These are phyloP conservation scores for Cephus spinipes DNA, from an alignment of 2,888 invertebrate species.

Conservation along the genomic window DNA sequence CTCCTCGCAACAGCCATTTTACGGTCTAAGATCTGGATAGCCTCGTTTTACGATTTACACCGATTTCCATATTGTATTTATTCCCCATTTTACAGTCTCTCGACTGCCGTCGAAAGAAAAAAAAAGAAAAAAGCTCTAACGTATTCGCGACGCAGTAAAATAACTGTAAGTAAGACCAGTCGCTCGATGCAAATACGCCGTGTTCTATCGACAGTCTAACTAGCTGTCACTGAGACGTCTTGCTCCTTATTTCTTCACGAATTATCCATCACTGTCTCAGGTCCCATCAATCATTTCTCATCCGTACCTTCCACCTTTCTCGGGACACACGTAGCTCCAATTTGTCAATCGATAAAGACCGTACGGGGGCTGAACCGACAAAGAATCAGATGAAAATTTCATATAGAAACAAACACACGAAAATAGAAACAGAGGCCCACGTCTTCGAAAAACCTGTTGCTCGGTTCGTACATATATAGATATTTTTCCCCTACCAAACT, in stretches of 20 bases:
- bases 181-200: background rate
- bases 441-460: background rate
- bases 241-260: background rate
- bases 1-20: constrained; percentile 41
- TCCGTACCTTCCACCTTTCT: constrained; percentile 2
- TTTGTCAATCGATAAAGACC: background rate
- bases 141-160: background rate
- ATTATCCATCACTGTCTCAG: background rate
- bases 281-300: background rate
- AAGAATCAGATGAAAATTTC: background rate
- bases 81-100: constrained; percentile 39
- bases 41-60: constrained; percentile 58
- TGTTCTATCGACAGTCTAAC: background rate
- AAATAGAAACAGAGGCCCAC: background rate
- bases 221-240: background rate
- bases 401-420: background rate
- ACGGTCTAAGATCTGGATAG: constrained; percentile 35
- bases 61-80: constrained; percentile 51
- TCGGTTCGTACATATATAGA: background rate
- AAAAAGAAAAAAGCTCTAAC: background rate
- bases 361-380: background rate
- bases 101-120: background rate
- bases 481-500: background rate
- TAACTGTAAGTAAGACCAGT: background rate
- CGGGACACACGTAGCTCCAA: background rate